phyloP scores from a whole-genome alignment of 2,888 invertebrate genomes.

The Pristionchus maxplancki region DNA sequence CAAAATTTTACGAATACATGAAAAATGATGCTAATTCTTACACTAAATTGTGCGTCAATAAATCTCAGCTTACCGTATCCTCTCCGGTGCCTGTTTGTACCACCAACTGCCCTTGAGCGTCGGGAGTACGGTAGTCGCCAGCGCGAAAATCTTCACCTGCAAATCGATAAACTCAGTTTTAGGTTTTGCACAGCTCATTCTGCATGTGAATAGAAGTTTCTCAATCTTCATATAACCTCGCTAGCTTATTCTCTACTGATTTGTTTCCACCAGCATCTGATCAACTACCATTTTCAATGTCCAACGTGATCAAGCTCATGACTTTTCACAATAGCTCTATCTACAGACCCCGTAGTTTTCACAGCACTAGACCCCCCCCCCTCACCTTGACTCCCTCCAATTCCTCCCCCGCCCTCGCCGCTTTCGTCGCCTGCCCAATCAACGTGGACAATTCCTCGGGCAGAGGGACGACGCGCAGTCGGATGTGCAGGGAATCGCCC shows the following conservation, averaged over 20 bases:
- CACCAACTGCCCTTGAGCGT: slow-evolving; percentile 73
- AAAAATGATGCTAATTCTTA: neutral
- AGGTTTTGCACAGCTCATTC: no score
- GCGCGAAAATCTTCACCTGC: slow-evolving; percentile 41
- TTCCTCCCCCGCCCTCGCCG: slow-evolving; percentile 53
- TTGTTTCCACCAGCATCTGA: no score
- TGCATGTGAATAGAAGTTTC: neutral
- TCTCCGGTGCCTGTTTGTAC: slow-evolving; percentile 66
- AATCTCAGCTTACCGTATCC: slow-evolving; percentile 62
- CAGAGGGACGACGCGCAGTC: slow-evolving; percentile 71
- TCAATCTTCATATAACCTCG: no score
- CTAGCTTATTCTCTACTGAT: no score
- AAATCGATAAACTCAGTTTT: slow-evolving; percentile 38
- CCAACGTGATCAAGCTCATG: no score
- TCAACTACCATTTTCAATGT: no score
- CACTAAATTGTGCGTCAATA: slow-evolving; percentile 33
- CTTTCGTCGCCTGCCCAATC: slow-evolving; percentile 11
- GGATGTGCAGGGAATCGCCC: slow-evolving; percentile 63
- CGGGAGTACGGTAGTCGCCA: slow-evolving; percentile 60
- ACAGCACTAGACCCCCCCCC: no score
- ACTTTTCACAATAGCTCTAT: no score
- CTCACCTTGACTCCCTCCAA: neutral
- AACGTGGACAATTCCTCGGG: slow-evolving; percentile 58
- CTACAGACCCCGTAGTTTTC: no score
- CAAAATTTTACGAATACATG: neutral